These are phyloP conservation scores for Leptinotarsa haldemani DNA, from an alignment of 2,888 invertebrate genomes.

Conservation along the genomic window DNA sequence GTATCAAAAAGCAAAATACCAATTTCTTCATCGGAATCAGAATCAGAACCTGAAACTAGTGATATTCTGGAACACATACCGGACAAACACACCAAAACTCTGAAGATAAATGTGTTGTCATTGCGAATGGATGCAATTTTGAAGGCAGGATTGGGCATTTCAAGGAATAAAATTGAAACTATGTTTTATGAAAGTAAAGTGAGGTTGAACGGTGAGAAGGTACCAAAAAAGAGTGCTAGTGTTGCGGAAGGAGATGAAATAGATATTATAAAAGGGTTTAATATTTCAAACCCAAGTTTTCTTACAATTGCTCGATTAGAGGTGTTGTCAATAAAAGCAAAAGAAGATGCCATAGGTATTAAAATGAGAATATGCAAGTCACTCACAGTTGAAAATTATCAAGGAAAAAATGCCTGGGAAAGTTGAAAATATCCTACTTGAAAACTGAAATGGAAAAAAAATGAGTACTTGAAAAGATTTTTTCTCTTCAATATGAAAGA, in stretches of 20 bases:
- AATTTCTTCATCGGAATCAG: conserved; percentile 70
- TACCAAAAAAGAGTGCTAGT: conserved; percentile 78
- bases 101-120: conserved; percentile 74
- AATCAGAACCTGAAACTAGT: conserved; percentile 66
- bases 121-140: conserved; percentile 78
- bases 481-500: too few relatives aligned
- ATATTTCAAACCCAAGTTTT: conserved; percentile 76
- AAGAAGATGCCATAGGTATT: conserved; percentile 71
- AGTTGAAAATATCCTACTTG: neutral
- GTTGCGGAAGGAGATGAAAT: conserved; percentile 80
- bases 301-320: conserved; percentile 77
- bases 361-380: conserved; percentile 77
- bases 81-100: conserved; percentile 73
- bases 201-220: conserved; percentile 81
- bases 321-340: conserved; percentile 69
- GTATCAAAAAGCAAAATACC: conserved; percentile 49
- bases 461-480: too few relatives aligned
- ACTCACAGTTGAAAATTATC: conserved; percentile 80
- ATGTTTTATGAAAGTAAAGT: conserved; percentile 85
- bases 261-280: conserved; percentile 78
- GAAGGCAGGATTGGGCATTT: conserved; percentile 76
- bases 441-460: too few relatives aligned
- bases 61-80: conserved; percentile 65
- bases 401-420: conserved; percentile 40
- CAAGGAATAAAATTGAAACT: conserved; percentile 84